Conservation (phyloP, 2,113 vertebrate species). For the Gavialis gangeticus region DNA sequence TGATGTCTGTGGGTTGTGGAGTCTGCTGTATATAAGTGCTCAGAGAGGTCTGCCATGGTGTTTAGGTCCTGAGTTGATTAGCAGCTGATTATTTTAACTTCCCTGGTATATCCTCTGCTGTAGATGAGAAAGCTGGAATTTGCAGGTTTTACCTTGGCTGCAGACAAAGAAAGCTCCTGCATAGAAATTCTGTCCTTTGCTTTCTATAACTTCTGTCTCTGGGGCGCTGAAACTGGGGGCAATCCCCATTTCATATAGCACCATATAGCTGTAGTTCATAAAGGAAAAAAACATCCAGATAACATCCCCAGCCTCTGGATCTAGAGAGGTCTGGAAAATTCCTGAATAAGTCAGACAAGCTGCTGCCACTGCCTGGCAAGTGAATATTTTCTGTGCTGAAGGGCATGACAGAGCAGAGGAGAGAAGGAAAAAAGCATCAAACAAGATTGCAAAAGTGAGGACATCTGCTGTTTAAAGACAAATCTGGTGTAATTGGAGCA, state of each 20-base stretch:
- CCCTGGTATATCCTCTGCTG: background rate
- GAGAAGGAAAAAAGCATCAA: background rate
- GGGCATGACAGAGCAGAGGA: background rate
- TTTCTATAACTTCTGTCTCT: too few relatives aligned
- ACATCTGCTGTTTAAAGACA: constrained; percentile 41
- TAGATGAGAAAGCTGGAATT: background rate
- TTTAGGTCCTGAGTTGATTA: background rate
- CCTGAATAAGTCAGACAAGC: background rate
- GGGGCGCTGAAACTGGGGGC: background rate
- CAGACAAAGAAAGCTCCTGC: background rate
- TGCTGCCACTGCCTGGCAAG: background rate
- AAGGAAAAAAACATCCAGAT: background rate
- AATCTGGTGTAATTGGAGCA: constrained; percentile 34
- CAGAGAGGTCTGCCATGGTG: background rate
- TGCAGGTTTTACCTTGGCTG: background rate
- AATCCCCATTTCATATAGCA: background rate
- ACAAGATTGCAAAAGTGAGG: constrained; percentile 41
- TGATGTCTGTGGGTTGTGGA: background rate
- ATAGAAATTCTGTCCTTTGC: too few relatives aligned
- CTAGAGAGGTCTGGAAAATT: background rate
- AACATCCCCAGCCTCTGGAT: background rate
- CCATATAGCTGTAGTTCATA: background rate
- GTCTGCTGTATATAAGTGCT: background rate
- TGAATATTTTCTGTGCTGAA: constrained; percentile 3
- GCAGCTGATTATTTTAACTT: background rate